Conservation (phyloP, 2,888 invertebrate genomes). For the Xestia c-nigrum region DNA sequence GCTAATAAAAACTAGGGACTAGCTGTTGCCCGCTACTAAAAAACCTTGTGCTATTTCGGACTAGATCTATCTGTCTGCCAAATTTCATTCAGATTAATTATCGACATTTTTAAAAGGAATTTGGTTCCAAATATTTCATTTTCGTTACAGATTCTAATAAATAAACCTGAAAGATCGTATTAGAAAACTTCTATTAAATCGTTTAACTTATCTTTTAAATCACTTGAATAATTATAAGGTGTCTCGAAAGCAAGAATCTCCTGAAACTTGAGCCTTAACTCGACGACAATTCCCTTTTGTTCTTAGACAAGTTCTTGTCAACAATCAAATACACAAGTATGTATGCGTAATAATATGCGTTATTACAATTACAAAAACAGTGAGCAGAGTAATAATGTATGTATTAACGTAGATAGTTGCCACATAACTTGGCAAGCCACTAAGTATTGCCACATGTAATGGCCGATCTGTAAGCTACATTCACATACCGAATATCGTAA, state of each 20-base stretch:
- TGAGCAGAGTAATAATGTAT: slow-evolving; percentile 23
- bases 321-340: not conserved
- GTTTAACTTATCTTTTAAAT: too few species aligned
- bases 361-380: slow-evolving; percentile 30
- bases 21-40: not conserved
- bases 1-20: too few species aligned
- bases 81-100: too few species aligned
- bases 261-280: not conserved
- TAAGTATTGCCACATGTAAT: slow-evolving; percentile 53
- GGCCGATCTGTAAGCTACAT: slow-evolving; percentile 41
- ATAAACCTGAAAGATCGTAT: not conserved
- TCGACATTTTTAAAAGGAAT: not conserved
- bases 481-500: slow-evolving; percentile 46
- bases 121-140: not conserved
- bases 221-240: not conserved
- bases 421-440: slow-evolving; percentile 47
- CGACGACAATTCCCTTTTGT: not conserved
- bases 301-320: not conserved
- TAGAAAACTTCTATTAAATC: not conserved
- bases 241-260: not conserved
- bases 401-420: slow-evolving; percentile 36
- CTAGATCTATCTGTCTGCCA: too few species aligned
- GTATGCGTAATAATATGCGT: not conserved
- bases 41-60: too few species aligned
- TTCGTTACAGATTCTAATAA: not conserved